Percentiles rank a stretch among this genome's conserved stretches.
phyloP scores from a whole-genome alignment of 2,888 invertebrate genomes.

The Andrena chrysosceles region DNA sequence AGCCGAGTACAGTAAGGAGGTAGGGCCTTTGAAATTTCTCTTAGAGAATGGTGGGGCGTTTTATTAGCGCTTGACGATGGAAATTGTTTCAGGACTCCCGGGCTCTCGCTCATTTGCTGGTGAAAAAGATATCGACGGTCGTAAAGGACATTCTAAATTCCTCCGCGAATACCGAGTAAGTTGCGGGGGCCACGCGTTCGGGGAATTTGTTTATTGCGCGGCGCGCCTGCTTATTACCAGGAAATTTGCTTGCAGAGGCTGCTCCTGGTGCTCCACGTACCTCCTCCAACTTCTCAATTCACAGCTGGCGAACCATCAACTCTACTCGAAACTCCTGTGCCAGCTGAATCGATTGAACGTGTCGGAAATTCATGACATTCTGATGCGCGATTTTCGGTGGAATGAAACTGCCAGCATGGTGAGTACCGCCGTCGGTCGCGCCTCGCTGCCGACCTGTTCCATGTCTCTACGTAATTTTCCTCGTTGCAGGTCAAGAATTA shows the following conservation, averaged over 20 bases:
- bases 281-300: conserved; percentile 87
- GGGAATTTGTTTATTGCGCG: conserved; percentile 14
- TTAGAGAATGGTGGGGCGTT: no score
- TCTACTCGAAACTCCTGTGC: conserved; percentile 86
- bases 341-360: conserved; percentile 84
- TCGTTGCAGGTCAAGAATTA: conserved; percentile 67
- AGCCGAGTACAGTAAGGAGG: conserved; percentile 73
- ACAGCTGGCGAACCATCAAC: conserved; percentile 86
- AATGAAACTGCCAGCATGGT: conserved; percentile 87
- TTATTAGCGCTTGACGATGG: neutral
- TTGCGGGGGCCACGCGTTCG: neutral
- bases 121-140: conserved; percentile 68
- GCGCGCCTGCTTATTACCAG: neutral
- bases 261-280: conserved; percentile 85
- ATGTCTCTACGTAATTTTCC: neutral
- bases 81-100: conserved; percentile 65
- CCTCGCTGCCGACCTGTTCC: no score
- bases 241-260: conserved; percentile 81
- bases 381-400: conserved; percentile 87
- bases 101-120: conserved; percentile 68
- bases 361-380: conserved; percentile 83
- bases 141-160: conserved; percentile 65
- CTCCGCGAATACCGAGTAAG: conserved; percentile 58
- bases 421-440: conserved; percentile 13
- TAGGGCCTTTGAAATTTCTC: conserved; percentile 10